Evolutionary conservation across 2,113 vertebrate genomes (phyloP).

Genomic region (Leptobrachium leishanense): DNA sequence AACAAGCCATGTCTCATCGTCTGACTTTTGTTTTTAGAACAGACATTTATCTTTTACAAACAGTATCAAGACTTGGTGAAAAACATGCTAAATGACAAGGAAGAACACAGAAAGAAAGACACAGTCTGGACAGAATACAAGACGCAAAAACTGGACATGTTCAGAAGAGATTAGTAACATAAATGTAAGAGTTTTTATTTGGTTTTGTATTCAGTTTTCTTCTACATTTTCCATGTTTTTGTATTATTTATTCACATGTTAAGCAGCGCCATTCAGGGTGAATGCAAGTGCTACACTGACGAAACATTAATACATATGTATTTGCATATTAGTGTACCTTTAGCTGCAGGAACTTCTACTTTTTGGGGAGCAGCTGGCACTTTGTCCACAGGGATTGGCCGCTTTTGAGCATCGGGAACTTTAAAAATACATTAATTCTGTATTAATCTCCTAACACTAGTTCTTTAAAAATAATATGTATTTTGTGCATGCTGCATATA

Average conservation of each 20-base stretch:
- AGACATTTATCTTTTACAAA: no score
- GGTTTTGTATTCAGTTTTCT: no score
- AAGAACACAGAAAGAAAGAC: background rate
- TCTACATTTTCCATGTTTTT: no score
- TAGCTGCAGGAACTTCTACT: conserved; percentile 56
- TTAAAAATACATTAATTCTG: conserved; percentile 55
- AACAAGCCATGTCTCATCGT: no score
- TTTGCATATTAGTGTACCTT: conserved; percentile 62
- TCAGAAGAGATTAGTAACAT: background rate
- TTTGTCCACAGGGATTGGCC: conserved; percentile 71
- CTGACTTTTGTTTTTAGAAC: no score
- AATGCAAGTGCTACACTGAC: background rate
- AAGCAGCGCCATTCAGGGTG: background rate
- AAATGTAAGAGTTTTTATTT: no score
- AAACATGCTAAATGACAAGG: background rate
- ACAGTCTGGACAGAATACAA: background rate
- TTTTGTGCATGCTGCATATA: background rate
- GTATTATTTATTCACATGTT: no score
- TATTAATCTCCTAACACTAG: conserved; percentile 45
- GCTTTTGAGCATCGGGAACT: conserved; percentile 73
- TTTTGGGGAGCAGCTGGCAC: conserved; percentile 65
- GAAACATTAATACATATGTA: background rate
- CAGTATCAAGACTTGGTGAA: no score
- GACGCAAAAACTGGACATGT: background rate
- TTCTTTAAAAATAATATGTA: background rate